These are phyloP conservation scores for Caenorhabditis latens DNA, from an alignment of 1,140 invertebrate genomes.

Conservation along the genomic window DNA sequence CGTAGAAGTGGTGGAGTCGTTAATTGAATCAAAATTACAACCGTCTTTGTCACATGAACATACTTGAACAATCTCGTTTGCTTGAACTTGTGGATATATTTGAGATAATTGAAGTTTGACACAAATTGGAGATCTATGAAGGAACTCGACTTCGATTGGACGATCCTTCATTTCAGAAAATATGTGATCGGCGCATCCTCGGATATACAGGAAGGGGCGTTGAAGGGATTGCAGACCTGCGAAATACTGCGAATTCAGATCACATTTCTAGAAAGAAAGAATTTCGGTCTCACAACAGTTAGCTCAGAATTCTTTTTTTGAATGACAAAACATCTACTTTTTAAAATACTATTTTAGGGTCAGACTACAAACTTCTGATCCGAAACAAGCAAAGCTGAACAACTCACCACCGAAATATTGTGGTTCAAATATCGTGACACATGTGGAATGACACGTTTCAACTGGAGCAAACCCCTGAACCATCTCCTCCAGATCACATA, in stretches of 20 bases:
- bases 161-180: slow-evolving; percentile 60
- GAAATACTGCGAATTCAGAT: background rate
- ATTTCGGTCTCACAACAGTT: no score
- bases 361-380: background rate
- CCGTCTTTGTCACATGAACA: slow-evolving; percentile 63
- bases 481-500: slow-evolving; percentile 59
- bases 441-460: slow-evolving; percentile 63
- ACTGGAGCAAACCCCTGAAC: slow-evolving; percentile 61
- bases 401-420: slow-evolving; percentile 64
- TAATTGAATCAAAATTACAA: slow-evolving; percentile 59
- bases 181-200: slow-evolving; percentile 64
- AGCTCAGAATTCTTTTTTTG: no score
- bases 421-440: slow-evolving; percentile 63
- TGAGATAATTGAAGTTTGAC: slow-evolving; percentile 60
- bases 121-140: slow-evolving; percentile 59
- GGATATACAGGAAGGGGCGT: slow-evolving; percentile 60
- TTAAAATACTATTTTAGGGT: background rate
- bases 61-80: slow-evolving; percentile 62
- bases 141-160: slow-evolving; percentile 62
- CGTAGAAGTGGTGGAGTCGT: slow-evolving; percentile 3
- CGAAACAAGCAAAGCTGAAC: background rate
- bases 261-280: background rate
- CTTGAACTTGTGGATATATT: slow-evolving; percentile 61
- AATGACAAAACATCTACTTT: background rate
- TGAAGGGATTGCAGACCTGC: slow-evolving; percentile 59